These are phyloP conservation scores for Neosilurus mollespiculum DNA, from an alignment of 2,797 vertebrate species.

Conservation along the genomic window DNA sequence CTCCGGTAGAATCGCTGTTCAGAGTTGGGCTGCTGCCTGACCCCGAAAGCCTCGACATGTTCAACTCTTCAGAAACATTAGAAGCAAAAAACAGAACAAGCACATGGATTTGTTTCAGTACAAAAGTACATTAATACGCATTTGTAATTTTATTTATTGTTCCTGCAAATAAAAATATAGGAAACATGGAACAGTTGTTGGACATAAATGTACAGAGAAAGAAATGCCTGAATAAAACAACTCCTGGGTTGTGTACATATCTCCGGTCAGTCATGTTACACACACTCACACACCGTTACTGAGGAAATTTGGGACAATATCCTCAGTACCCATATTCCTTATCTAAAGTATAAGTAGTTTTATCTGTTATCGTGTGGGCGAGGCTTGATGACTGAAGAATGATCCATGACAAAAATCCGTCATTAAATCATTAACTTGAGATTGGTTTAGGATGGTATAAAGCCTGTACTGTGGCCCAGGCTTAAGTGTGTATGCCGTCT, in stretches of 20 bases:
- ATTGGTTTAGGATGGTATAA: neutral
- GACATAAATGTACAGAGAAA: neutral
- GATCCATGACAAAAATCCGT: neutral
- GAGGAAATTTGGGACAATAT: neutral
- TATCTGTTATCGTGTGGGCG: neutral
- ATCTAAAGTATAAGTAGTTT: neutral
- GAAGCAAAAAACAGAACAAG: neutral
- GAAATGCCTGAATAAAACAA: neutral
- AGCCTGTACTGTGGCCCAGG: neutral
- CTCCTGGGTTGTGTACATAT: neutral
- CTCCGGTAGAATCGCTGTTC: conserved; percentile 65
- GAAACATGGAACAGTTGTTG: too few relatives aligned
- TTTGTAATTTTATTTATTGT: neutral
- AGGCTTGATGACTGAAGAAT: neutral
- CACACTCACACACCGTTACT: neutral
- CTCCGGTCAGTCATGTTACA: neutral
- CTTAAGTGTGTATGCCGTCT: neutral
- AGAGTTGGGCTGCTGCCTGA: conserved; percentile 78
- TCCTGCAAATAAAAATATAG: neutral
- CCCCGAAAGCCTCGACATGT: conserved; percentile 61
- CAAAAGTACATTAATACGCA: neutral
- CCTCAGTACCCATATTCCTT: too few relatives aligned
- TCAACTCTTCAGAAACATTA: conserved; percentile 71
- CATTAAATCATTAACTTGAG: neutral
- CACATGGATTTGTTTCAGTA: neutral